Evolutionary conservation across 2,888 invertebrate genomes (phyloP).

Genomic region (Brachyptera putata): DNA sequence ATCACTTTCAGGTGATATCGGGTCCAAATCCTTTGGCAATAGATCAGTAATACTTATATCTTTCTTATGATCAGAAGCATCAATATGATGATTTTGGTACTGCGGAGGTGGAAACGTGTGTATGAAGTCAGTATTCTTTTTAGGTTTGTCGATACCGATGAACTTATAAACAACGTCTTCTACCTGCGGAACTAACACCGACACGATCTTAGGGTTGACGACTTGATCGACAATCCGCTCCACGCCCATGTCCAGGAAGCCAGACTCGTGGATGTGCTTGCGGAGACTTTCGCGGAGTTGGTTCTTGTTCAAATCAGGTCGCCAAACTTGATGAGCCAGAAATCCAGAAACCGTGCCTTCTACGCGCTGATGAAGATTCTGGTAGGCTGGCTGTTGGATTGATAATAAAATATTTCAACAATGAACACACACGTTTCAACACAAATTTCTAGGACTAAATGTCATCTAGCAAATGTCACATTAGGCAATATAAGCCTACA

Average conservation of each 20-base stretch:
- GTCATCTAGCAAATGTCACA: too few species aligned
- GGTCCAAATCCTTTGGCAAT: slow-evolving; percentile 72
- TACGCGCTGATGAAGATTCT: slow-evolving; percentile 84
- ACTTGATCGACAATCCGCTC: slow-evolving; percentile 95
- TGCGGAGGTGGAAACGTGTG: background rate
- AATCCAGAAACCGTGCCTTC: slow-evolving; percentile 84
- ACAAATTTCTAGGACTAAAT: background rate
- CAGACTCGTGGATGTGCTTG: slow-evolving; percentile 85
- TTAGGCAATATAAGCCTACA: too few species aligned
- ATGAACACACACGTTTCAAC: background rate
- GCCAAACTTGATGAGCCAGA: slow-evolving; percentile 78
- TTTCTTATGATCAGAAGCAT: background rate
- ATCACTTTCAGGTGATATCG: slow-evolving; percentile 75
- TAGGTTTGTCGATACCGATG: slow-evolving; percentile 73
- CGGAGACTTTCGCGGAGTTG: slow-evolving; percentile 83
- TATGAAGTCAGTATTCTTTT: slow-evolving; percentile 39
- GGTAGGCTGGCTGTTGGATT: slow-evolving; percentile 74
- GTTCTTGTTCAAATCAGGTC: slow-evolving; percentile 84
- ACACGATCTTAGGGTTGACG: slow-evolving; percentile 80
- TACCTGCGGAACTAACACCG: slow-evolving; percentile 84
- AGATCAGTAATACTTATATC: slow-evolving; percentile 51
- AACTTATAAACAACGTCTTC: slow-evolving; percentile 86
- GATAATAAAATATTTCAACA: too few species aligned
- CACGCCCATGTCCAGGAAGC: slow-evolving; percentile 84
- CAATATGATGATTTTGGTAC: background rate